Evolutionary conservation across 2,113 vertebrate genomes (phyloP).

Genomic region (Heptranchias perlo): DNA sequence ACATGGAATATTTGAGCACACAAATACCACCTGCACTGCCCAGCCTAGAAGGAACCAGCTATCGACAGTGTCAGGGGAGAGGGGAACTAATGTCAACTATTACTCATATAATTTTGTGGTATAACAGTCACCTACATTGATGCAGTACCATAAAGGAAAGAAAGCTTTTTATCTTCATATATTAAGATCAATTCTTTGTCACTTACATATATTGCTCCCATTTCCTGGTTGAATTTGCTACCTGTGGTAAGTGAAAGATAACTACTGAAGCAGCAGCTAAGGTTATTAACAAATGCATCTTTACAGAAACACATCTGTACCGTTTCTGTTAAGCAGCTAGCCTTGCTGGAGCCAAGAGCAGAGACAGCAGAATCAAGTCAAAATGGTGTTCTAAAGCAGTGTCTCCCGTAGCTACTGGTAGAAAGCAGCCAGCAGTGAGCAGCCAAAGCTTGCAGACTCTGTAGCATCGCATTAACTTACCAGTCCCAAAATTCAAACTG

Average conservation of each 20-base stretch:
- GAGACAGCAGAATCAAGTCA: not conserved
- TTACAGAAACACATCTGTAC: not conserved
- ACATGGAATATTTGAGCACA: not conserved
- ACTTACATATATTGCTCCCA: not conserved
- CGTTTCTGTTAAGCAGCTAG: slow-evolving; percentile 13
- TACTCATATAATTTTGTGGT: not conserved
- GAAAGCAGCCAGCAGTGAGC: not conserved
- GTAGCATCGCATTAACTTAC: slow-evolving; percentile 34
- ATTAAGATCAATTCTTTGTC: not conserved
- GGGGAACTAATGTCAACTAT: not conserved
- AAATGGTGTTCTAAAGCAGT: not conserved
- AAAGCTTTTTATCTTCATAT: not conserved
- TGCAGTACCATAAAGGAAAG: not conserved
- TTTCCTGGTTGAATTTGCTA: not conserved
- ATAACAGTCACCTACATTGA: not conserved
- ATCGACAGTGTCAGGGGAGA: not conserved
- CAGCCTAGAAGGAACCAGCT: not conserved
- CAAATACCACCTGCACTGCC: not conserved
- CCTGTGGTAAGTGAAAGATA: not conserved
- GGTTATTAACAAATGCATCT: not conserved
- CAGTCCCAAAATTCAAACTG: slow-evolving; percentile 27
- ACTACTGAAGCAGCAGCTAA: not conserved
- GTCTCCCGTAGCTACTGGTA: not conserved
- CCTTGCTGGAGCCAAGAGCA: not conserved
- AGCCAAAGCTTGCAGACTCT: slow-evolving; percentile 24